These are phyloP conservation scores for Takifugu ocellatus DNA, from an alignment of 2,797 vertebrate genomes.

Conservation along the genomic window DNA sequence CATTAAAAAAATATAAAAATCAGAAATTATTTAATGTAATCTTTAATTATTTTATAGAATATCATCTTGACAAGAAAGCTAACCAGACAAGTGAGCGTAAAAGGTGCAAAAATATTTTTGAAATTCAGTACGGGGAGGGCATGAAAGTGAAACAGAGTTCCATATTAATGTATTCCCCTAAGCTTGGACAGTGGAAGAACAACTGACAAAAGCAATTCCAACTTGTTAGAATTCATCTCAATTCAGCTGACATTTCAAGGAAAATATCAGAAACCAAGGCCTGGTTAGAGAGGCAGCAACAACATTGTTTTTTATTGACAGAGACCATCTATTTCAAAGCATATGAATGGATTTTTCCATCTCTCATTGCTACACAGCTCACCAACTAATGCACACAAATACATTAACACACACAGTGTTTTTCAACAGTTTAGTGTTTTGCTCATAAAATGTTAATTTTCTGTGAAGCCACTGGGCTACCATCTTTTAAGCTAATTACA, in stretches of 20 bases:
- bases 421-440: neutral
- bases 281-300: slow-evolving; percentile 34
- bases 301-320: slow-evolving; percentile 52
- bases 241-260: slow-evolving; percentile 35
- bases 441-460: slow-evolving; percentile 28
- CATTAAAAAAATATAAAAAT: too few species aligned
- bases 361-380: neutral
- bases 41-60: too few species aligned
- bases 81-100: neutral
- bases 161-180: slow-evolving; percentile 29
- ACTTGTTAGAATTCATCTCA: slow-evolving; percentile 37
- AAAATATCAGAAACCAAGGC: slow-evolving; percentile 25
- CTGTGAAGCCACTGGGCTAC: slow-evolving; percentile 38
- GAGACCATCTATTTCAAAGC: slow-evolving; percentile 23
- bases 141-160: slow-evolving; percentile 37
- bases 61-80: neutral
- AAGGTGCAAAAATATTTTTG: neutral
- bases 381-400: slow-evolving; percentile 13
- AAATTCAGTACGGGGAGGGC: slow-evolving; percentile 6
- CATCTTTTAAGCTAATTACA: slow-evolving; percentile 59
- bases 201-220: slow-evolving; percentile 34
- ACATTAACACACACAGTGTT: slow-evolving; percentile 3
- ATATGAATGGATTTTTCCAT: slow-evolving; percentile 12
- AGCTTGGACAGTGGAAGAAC: slow-evolving; percentile 14
- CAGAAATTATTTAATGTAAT: too few species aligned